Evolutionary conservation across 64 coral and sea anemone genomes (phyloP).

Genomic region (Pocillopora verrucosa): DNA sequence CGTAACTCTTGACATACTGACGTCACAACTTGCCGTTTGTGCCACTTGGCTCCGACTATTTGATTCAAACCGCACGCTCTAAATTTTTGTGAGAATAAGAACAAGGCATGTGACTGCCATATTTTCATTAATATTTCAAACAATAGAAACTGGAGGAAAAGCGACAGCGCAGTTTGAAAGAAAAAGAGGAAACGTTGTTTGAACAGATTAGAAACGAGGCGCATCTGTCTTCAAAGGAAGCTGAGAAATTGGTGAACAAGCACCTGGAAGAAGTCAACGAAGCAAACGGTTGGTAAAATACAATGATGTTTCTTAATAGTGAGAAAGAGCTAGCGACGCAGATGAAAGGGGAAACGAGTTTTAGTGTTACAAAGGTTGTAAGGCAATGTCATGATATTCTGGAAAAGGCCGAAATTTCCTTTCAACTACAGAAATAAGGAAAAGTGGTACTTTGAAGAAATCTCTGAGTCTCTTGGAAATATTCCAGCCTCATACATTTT

Average conservation of each 20-base stretch:
- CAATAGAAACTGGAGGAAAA: slow-evolving; percentile 48
- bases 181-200: slow-evolving; percentile 55
- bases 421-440: too few species aligned
- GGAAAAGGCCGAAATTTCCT: too few species aligned
- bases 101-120: neutral
- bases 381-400: too few species aligned
- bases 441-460: too few species aligned
- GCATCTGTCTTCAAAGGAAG: slow-evolving; percentile 56
- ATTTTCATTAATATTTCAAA: neutral
- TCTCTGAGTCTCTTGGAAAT: too few species aligned
- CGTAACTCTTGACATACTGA: too few species aligned
- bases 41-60: neutral
- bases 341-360: too few species aligned
- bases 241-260: slow-evolving; percentile 62
- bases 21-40: neutral
- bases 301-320: neutral
- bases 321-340: too few species aligned
- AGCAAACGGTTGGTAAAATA: slow-evolving; percentile 16
- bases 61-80: too few species aligned
- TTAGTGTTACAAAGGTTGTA: too few species aligned
- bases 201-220: slow-evolving; percentile 57
- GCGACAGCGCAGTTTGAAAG: slow-evolving; percentile 4
- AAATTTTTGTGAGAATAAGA: too few species aligned
- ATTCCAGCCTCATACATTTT: too few species aligned
- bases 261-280: slow-evolving; percentile 56